phyloP scores from a whole-genome alignment of 2,888 invertebrate species.

The Megamerina dolium region DNA sequence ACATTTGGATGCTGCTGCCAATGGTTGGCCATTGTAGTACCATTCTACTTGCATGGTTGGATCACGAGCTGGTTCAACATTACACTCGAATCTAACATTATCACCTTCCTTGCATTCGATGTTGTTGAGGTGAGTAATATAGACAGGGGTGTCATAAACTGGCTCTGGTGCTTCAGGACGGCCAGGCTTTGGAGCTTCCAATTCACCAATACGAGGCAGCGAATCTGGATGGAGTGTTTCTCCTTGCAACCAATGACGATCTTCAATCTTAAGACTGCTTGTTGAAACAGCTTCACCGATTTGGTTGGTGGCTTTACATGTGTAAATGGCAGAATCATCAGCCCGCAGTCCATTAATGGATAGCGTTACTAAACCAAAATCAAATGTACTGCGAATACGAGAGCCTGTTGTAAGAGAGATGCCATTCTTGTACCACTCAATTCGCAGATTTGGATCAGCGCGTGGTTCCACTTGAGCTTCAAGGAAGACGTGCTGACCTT shows the following conservation, averaged over 20 bases:
- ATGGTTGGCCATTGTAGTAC: constrained; percentile 87
- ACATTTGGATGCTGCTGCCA: constrained; percentile 83
- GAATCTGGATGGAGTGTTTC: constrained; percentile 87
- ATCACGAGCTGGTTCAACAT: constrained; percentile 86
- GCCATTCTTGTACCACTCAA: constrained; percentile 94
- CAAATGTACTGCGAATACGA: constrained; percentile 87
- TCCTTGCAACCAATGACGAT: constrained; percentile 79
- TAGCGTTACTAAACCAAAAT: constrained; percentile 91
- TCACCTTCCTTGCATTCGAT: constrained; percentile 83
- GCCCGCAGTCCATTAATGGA: constrained; percentile 80
- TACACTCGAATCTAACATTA: constrained; percentile 84
- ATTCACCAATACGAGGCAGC: constrained; percentile 73
- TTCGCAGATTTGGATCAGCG: constrained; percentile 77
- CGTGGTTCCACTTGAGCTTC: constrained; percentile 89
- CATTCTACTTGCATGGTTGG: constrained; percentile 89
- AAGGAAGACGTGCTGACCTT: constrained; percentile 79
- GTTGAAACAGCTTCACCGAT: constrained; percentile 93
- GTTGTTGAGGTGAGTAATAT: constrained; percentile 86
- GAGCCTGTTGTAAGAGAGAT: constrained; percentile 78
- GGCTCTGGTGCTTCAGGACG: constrained; percentile 69
- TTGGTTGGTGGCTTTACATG: constrained; percentile 88
- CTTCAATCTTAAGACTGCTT: constrained; percentile 81
- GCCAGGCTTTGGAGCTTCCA: constrained; percentile 71
- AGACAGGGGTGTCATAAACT: constrained; percentile 77
- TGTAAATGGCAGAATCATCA: constrained; percentile 93